Base-by-base conservation (phyloP, 2,888 invertebrate species). In the Pollenia labialis region DNA sequence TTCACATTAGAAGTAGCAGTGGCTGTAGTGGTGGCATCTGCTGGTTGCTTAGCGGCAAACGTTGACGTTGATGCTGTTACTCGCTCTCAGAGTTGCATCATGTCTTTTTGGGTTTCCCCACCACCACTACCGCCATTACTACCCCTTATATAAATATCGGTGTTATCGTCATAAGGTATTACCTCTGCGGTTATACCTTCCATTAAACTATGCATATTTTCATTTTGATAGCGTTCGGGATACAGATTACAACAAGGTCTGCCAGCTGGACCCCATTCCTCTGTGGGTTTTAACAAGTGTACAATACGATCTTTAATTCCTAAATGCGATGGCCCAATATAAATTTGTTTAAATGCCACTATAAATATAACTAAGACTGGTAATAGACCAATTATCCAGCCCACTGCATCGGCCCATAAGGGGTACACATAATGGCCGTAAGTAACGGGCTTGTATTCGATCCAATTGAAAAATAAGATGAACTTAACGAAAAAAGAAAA, bases 361-460 rank as follows among this genome's bases (percentile, higher is more conserved):
- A 95, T 88, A 6, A 96, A 93, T 66, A 96, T 95, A 2, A 97
- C 95, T 18, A 95, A 91, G 9, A 97, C 95, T 0, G 97, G 97
- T 76, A 96, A 91, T n/a, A 97, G 94, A 0, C 97, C 96, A 64
- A 97, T 93, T 0, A 95, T 93, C 96, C 97, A 97, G 10, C 97
- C 97, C 3, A 96, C 94, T 0, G 95, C 95, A 90, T 97, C 96
- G 0, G 97, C 97, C 97, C 97, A 97, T 90, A 94, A 93, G 1
- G 97, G 97, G 91, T 97, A 97, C n/a, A 95, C 94, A 91, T 97
- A 97, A 87, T 95, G 94, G 0, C 96, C 96, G 90, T 96, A 96
- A 0, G 94, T 95, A 0, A 96, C 95, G 0, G 97, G 96, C 89
- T 95, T 95, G 91, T 97, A 96, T 90, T 97, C 96, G 71, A 96